Base-by-base conservation (phyloP, 2,888 invertebrate genomes). In the Cephonodes hylas region DNA sequence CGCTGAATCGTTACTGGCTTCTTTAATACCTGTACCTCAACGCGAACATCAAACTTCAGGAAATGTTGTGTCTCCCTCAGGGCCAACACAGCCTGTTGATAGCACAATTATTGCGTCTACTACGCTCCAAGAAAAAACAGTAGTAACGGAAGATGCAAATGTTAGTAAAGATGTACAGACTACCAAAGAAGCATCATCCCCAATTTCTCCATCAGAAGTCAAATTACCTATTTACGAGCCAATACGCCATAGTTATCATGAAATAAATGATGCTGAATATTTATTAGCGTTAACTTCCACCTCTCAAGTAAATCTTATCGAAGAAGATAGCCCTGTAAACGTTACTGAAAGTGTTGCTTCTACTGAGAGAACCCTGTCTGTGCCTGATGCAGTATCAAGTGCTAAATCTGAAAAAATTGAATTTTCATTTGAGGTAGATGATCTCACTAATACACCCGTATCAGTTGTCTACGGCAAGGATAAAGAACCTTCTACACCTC, bases 261-360 rank as follows among this genome's bases (percentile, higher is more conserved):
- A 84, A 73, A 74, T 85, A 64, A 70, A 68, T 58, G 85, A 86
- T 67, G 83, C 82, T 62, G 83, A 84, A 71, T 61, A 44, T 62
- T 20, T 63, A 42, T 59, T 80, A 25, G 80, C 64, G 58, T 62
- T 22, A 45, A 62, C 25, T 45, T 65, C 60, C 61, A 62, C 31
- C 31, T 13, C 20, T 60, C 64, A 60, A 42, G 18, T 59, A 13
- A 18, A 74, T 27, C 63, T 73, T 27, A 71, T 72, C 27, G 64
- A 27, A 1, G 31, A 18, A 3, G 31, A 53, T 10, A 10, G 31
- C 31, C 31, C 27, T 53, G 31, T 8, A 48, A 25, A 7, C 8
- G 25, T 25, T n/a, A 65, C 44, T 59, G 74, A 75, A 68, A 68
- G 44, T 59, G 23, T 8, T 5, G 53, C 6, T 18, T 59, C 45